Conservation (phyloP, 2,797 vertebrate genomes). For the Spondyliosoma cantharus region DNA sequence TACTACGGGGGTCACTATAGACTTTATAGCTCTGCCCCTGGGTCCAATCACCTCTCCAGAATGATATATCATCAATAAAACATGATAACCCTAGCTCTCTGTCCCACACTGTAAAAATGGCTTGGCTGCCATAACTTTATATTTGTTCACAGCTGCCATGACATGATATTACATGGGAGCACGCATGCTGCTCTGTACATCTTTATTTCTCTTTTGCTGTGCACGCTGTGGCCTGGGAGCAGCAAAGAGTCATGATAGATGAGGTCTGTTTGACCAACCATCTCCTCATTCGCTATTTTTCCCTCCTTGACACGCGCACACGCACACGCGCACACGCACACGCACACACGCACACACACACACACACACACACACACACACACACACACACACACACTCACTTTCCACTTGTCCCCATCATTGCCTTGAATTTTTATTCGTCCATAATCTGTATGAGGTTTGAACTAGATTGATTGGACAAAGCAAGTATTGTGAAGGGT, state of each 20-base stretch:
- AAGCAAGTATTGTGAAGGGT: too few relatives aligned
- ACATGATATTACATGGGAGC: slow-evolving; percentile 45
- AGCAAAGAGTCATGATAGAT: slow-evolving; percentile 46
- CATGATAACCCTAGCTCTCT: slow-evolving; percentile 36
- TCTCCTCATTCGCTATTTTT: slow-evolving; percentile 49
- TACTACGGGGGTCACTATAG: slow-evolving; percentile 57
- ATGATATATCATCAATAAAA: slow-evolving; percentile 73
- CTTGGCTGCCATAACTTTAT: slow-evolving; percentile 55
- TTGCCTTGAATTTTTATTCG: too few relatives aligned
- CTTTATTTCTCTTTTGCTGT: slow-evolving; percentile 46
- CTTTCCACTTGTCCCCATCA: slow-evolving; percentile 9
- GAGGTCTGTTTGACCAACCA: slow-evolving; percentile 41
- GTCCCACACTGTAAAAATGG: slow-evolving; percentile 49
- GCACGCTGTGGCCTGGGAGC: slow-evolving; percentile 30
- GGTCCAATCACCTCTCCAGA: slow-evolving; percentile 56
- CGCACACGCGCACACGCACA: too few relatives aligned
- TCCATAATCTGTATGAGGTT: too few relatives aligned
- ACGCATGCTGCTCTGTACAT: slow-evolving; percentile 29
- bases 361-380: not conserved
- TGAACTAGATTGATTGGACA: too few relatives aligned
- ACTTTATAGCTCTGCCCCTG: slow-evolving; percentile 61
- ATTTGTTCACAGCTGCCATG: slow-evolving; percentile 61
- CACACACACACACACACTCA: not conserved
- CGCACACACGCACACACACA: too few relatives aligned
- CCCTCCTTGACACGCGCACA: not conserved